These are phyloP conservation scores for Pseudolycoriella hygida DNA, from an alignment of 2,888 invertebrate species.

Conservation along the genomic window DNA sequence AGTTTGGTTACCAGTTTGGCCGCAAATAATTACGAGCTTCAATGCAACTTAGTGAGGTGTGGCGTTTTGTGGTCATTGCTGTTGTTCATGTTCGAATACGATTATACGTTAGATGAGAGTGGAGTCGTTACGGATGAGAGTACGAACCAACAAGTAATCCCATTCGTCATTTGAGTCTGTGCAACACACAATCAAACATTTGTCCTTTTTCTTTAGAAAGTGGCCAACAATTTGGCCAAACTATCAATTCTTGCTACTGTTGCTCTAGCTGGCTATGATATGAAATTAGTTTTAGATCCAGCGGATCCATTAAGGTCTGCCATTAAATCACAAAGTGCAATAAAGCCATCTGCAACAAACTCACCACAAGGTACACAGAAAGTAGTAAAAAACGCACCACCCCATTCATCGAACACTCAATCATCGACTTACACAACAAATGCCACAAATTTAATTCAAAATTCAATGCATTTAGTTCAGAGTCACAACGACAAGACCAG, in stretches of 20 bases:
- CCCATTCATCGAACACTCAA: constrained; percentile 6
- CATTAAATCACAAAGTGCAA: constrained; percentile 11
- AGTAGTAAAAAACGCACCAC: constrained; percentile 9
- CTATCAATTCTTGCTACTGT: constrained; percentile 72
- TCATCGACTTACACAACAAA: constrained; percentile 25
- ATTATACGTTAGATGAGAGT: constrained; percentile 93
- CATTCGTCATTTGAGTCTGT: constrained; percentile 34
- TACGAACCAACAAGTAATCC: constrained; percentile 60
- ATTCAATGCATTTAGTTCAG: constrained; percentile 21
- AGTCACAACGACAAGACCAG: constrained; percentile 14
- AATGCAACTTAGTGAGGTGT: constrained; percentile 63
- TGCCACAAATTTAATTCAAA: constrained; percentile 27
- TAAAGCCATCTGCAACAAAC: constrained; percentile 10
- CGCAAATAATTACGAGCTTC: constrained; percentile 61
- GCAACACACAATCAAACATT: no score
- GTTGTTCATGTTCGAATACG: constrained; percentile 81
- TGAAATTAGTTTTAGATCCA: constrained; percentile 6
- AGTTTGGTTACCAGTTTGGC: constrained; percentile 79
- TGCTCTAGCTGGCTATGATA: constrained; percentile 55
- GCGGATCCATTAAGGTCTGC: constrained; percentile 11
- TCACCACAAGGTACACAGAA: constrained; percentile 10
- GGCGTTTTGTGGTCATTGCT: constrained; percentile 87
- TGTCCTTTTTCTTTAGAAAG: constrained; percentile 42
- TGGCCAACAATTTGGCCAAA: constrained; percentile 83
- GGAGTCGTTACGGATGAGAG: constrained; percentile 75